Conservation (phyloP, 2,797 vertebrate genomes). For the Sibirionetta formosa region DNA sequence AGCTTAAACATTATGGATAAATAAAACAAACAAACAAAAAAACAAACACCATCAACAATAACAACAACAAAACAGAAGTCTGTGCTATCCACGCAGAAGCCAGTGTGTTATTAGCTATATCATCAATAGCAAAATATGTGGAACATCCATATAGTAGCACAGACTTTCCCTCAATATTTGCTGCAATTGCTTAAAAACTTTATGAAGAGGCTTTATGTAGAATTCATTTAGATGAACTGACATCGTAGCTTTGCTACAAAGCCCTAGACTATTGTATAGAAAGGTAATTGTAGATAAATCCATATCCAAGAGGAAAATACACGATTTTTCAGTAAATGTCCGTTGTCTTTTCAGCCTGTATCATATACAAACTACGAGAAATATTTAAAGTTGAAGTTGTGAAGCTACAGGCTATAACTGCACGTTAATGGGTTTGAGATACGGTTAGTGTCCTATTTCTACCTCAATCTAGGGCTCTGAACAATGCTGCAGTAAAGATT, state of each 20-base stretch:
- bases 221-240: not conserved
- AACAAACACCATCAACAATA: too few species aligned
- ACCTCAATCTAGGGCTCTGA: not conserved
- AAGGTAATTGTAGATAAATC: not conserved
- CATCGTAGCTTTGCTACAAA: not conserved
- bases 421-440: not conserved
- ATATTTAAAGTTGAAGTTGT: not conserved
- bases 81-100: not conserved
- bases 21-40: too few species aligned
- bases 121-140: accelerated
- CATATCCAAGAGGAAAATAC: not conserved
- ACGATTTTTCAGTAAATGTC: accelerated
- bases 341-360: not conserved
- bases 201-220: not conserved
- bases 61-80: not conserved
- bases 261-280: not conserved
- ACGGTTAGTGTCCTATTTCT: not conserved
- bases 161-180: not conserved
- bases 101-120: not conserved
- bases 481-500: not conserved
- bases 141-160: not conserved
- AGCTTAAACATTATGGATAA: not conserved
- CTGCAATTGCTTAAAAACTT: not conserved
- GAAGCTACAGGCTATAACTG: not conserved
- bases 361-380: not conserved